A percentile compares a stretch with the other conserved stretches of the same genome.
phyloP scores from a whole-genome alignment of 2,888 invertebrate species.

The Parnassius glacialis region DNA sequence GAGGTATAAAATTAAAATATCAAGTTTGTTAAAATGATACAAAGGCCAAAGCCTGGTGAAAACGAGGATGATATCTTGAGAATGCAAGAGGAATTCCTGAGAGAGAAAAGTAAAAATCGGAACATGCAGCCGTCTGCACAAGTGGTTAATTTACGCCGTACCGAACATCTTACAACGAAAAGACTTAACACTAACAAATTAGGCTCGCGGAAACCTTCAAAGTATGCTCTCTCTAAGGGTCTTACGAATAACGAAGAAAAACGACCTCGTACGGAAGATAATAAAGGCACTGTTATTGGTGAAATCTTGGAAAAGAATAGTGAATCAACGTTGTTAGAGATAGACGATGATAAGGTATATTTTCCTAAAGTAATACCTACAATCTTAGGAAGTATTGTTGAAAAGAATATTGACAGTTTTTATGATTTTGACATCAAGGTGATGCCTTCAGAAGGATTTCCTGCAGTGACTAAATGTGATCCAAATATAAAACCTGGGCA shows the following conservation, averaged over 20 bases:
- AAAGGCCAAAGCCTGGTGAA: slow-evolving; percentile 85
- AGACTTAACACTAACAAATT: slow-evolving; percentile 36
- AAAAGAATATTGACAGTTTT: slow-evolving; percentile 59
- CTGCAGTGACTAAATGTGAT: slow-evolving; percentile 67
- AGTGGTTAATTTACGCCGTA: slow-evolving; percentile 68
- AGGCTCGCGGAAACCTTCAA: slow-evolving; percentile 56
- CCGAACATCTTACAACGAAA: slow-evolving; percentile 46
- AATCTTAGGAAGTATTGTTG: slow-evolving; percentile 79
- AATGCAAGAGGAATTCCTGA: slow-evolving; percentile 86
- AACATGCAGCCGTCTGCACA: slow-evolving; percentile 83
- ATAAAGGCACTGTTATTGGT: slow-evolving; percentile 43
- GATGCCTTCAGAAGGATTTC: slow-evolving; percentile 74
- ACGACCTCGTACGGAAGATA: slow-evolving; percentile 52
- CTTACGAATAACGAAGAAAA: slow-evolving; percentile 61
- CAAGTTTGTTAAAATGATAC: slow-evolving; percentile 67
- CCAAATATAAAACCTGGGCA: slow-evolving; percentile 42
- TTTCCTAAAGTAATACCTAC: slow-evolving; percentile 68
- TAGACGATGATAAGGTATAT: slow-evolving; percentile 67
- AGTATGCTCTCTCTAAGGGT: slow-evolving; percentile 66
- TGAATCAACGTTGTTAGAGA: slow-evolving; percentile 31
- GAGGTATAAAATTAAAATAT: not conserved
- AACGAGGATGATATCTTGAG: slow-evolving; percentile 87
- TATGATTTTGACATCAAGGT: slow-evolving; percentile 40
- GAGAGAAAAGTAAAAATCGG: slow-evolving; percentile 75
- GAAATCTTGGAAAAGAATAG: slow-evolving; percentile 61